Evolutionary conservation across 92 coral and sea anemone genomes (phyloP).

Genomic region (Epizoanthus illoricatus): DNA sequence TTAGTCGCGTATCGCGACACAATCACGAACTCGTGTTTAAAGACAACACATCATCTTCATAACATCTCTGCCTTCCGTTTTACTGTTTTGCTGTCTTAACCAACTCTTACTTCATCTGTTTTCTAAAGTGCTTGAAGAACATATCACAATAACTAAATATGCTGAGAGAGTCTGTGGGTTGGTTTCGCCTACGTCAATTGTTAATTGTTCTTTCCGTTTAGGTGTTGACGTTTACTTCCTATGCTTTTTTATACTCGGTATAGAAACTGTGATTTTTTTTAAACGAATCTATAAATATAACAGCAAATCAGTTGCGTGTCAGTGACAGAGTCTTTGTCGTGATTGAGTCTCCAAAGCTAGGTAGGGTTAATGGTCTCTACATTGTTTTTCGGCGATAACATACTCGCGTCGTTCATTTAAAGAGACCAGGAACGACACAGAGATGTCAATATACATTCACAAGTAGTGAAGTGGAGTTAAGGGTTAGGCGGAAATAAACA

Average conservation of each 20-base stretch:
- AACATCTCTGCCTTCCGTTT: conserved; percentile 15
- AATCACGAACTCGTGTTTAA: conserved; percentile 43
- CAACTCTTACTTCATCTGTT: conserved; percentile 18
- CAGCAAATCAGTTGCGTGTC: neutral
- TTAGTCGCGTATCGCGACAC: conserved; percentile 4
- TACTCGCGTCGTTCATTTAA: neutral
- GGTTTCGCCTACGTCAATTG: neutral
- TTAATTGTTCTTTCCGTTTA: neutral
- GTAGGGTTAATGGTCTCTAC: neutral
- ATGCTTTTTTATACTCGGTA: neutral
- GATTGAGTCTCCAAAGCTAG: neutral
- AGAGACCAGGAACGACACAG: conserved; percentile 17
- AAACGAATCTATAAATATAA: no score
- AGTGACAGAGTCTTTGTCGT: neutral
- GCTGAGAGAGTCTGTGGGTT: neutral
- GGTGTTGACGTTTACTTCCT: neutral
- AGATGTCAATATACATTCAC: conserved; percentile 24
- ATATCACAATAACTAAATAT: neutral
- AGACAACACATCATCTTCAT: conserved; percentile 14
- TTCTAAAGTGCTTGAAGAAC: conserved; percentile 29
- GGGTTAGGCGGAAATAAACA: conserved; percentile 6
- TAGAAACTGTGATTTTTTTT: no score
- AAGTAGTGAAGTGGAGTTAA: conserved; percentile 28
- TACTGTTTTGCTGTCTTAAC: conserved; percentile 37
- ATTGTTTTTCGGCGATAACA: neutral